phyloP scores from a whole-genome alignment of 2,888 invertebrate genomes.

The Drosophila hawaiiensis region DNA sequence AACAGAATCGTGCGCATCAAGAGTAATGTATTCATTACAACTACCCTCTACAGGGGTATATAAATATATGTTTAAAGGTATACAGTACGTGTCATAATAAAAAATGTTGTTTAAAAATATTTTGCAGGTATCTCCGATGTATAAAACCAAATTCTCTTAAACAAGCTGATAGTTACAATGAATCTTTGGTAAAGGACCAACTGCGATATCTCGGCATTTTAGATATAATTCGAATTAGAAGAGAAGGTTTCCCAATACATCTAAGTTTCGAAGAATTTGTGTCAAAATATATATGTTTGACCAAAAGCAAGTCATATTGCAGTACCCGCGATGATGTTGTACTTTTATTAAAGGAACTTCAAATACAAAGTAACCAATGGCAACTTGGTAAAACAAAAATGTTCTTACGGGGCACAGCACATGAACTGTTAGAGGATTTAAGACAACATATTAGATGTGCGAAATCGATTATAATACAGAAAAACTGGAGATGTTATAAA shows the following conservation, averaged over 20 bases:
- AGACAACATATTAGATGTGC: constrained; percentile 89
- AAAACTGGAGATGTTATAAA: constrained; percentile 89
- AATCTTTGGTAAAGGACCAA: constrained; percentile 93
- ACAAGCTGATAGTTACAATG: constrained; percentile 91
- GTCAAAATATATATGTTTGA: constrained; percentile 91
- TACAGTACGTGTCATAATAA: background rate
- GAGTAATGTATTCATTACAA: background rate
- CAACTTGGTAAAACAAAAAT: constrained; percentile 95
- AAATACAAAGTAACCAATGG: constrained; percentile 92
- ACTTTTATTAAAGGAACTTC: constrained; percentile 87
- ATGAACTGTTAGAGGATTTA: constrained; percentile 93
- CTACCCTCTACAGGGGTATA: background rate
- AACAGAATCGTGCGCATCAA: background rate
- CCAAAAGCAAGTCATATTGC: constrained; percentile 73
- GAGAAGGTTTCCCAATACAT: constrained; percentile 96
- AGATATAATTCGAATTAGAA: constrained; percentile 95
- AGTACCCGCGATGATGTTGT: constrained; percentile 74
- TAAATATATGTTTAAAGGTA: background rate
- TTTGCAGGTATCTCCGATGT: constrained; percentile 92
- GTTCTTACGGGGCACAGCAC: constrained; percentile 92
- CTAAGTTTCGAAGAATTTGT: constrained; percentile 91
- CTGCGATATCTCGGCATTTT: constrained; percentile 96
- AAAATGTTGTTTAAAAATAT: constrained; percentile 6
- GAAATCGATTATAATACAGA: constrained; percentile 91
- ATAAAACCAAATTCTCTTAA: constrained; percentile 96